phyloP scores from a whole-genome alignment of 2,888 invertebrate species.

The Hartigia nigra region DNA sequence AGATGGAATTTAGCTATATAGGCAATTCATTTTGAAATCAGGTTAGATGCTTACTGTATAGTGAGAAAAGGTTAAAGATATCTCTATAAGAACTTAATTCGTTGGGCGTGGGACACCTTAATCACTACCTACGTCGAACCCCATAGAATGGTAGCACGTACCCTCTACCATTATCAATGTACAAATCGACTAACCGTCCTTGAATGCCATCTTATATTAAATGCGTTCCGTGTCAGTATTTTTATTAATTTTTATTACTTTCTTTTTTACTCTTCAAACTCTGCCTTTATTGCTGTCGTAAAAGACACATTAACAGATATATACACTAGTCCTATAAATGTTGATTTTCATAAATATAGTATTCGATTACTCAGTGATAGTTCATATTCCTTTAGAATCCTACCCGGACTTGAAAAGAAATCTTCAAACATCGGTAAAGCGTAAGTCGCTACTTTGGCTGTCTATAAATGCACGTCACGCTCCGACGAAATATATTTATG shows the following conservation, averaged over 20 bases:
- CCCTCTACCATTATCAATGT: slow-evolving; percentile 35
- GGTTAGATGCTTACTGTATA: background rate
- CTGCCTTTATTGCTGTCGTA: background rate
- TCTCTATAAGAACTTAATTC: slow-evolving; percentile 57
- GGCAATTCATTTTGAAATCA: background rate
- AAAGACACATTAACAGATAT: background rate
- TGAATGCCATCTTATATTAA: background rate
- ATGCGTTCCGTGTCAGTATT: background rate
- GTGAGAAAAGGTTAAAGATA: slow-evolving; percentile 50
- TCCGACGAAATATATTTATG: background rate
- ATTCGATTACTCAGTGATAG: no score
- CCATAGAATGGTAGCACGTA: slow-evolving; percentile 35
- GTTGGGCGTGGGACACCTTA: slow-evolving; percentile 51
- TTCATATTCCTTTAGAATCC: background rate
- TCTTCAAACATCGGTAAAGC: no score
- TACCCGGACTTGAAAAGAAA: no score
- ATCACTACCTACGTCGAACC: slow-evolving; percentile 51
- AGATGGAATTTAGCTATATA: background rate
- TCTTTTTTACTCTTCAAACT: background rate
- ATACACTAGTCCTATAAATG: background rate
- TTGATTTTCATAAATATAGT: no score
- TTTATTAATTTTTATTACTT: background rate
- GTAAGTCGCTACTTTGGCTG: background rate
- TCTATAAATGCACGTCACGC: background rate
- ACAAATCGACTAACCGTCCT: slow-evolving; percentile 32